Evolutionary conservation across 2,113 vertebrate genomes (phyloP), one percentile per base, ranked within the genome.

Genomic region (Mustela nigripes): DNA sequence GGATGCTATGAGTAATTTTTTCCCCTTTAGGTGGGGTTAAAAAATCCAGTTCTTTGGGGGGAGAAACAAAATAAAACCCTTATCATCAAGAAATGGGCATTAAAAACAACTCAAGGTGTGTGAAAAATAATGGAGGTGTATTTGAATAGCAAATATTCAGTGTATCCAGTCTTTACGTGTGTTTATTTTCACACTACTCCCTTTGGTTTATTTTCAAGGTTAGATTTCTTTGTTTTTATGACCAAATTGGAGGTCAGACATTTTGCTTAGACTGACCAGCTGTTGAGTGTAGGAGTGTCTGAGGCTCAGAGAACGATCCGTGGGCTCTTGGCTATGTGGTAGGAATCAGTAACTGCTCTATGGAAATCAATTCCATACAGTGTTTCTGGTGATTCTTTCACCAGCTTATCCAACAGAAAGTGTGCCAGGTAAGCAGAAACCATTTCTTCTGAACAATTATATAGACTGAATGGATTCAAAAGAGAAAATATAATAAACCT

Each of bases 281-380:
- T 89, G 39, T 39, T 84, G 65, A 42, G 24, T 42, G 1, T 15
- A n/a, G 62, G 11, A 56, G 10, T 81, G 56, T 26, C 42, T 95
- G 12, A 48, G 69, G 1, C 42, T 21, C 45, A 81, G 97, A 60
- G 3, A 71, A 14, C 48, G 4, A 63, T 19, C 11, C 8, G 21
- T 81, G 15, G 48, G 19, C 63, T 45, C 3, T 50, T 60, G 63
- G n/a, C 0, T 76, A 1, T 1, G 31, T 4, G 19, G 6, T 39
- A 90, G 42, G 89, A 98, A 97, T 88, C 50, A 63, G 21, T 79
- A 42, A 33, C 74, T 86, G 36, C 10, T 91, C 39, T 86, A 11
- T 6, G 90, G 24, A 74, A 39, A 50, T 79, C 31, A 31, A 0
- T 50, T 31, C 24, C 28, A 31, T 31, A 1, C 9, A 11, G 14